Conservation (phyloP, 2,888 invertebrate genomes). For the Petrolisthes cinctipes region DNA sequence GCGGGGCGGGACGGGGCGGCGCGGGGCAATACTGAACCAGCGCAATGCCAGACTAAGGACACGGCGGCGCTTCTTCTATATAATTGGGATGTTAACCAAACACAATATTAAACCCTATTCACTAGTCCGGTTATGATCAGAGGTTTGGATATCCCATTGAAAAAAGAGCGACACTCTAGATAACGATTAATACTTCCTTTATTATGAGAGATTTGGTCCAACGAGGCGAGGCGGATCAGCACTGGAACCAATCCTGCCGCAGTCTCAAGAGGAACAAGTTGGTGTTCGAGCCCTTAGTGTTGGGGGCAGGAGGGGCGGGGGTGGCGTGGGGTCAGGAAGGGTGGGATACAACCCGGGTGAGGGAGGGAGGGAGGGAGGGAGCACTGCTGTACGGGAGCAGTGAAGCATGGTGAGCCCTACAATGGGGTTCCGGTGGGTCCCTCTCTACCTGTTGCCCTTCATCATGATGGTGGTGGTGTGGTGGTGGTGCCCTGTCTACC, state of each 20-base stretch:
- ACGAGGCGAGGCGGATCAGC: conserved; percentile 7
- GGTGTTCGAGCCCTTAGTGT: neutral
- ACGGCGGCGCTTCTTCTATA: neutral
- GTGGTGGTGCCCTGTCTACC: conserved; percentile 19
- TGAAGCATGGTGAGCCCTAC: conserved; percentile 50
- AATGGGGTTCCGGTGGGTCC: conserved; percentile 51
- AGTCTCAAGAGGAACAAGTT: neutral
- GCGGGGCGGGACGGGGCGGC: neutral
- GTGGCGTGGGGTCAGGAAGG: conserved; percentile 8
- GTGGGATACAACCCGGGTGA: conserved; percentile 30
- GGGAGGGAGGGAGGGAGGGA: conserved; percentile 24
- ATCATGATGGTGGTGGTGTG: too few relatives aligned
- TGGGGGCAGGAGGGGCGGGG: conserved; percentile 12
- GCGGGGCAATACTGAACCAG: too few relatives aligned
- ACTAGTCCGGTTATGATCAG: conserved; percentile 45
- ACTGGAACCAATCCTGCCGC: neutral
- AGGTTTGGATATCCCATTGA: conserved; percentile 51
- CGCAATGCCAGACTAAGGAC: neutral
- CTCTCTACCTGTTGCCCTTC: conserved; percentile 55
- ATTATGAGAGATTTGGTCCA: conserved; percentile 26
- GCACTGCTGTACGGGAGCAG: conserved; percentile 43
- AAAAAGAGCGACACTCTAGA: conserved; percentile 53
- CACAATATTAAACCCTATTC: conserved; percentile 39
- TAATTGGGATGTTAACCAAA: conserved; percentile 48
- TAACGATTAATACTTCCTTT: conserved; percentile 52